Evolutionary conservation across 2,113 vertebrate genomes (phyloP).

Genomic region (Plecturocebus donacophilus): DNA sequence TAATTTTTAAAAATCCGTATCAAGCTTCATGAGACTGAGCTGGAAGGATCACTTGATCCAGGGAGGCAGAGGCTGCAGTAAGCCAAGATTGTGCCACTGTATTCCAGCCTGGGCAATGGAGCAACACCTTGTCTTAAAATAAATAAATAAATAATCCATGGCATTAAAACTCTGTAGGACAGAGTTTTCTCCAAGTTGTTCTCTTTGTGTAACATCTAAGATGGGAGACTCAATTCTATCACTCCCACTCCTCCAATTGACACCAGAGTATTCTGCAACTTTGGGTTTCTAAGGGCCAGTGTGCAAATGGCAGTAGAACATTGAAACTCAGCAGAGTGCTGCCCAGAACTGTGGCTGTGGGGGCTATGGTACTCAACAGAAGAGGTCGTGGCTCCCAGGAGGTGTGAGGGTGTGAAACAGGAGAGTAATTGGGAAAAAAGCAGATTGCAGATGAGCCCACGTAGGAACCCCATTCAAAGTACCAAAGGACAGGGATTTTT

Average conservation of each 20-base stretch:
- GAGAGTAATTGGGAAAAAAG: neutral
- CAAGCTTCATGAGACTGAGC: too few relatives aligned
- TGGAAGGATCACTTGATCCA: too few relatives aligned
- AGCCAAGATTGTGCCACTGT: too few relatives aligned
- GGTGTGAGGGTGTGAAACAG: neutral
- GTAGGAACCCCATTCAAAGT: neutral
- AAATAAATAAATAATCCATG: neutral
- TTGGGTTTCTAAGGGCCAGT: neutral
- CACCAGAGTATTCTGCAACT: neutral
- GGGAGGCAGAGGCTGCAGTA: too few relatives aligned
- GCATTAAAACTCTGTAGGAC: neutral
- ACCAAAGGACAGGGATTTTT: neutral
- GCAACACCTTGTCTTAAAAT: neutral
- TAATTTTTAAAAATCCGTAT: neutral
- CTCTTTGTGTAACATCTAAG: neutral
- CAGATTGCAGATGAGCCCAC: neutral
- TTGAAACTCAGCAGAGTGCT: neutral
- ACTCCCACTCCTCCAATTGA: neutral
- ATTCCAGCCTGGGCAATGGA: too few relatives aligned
- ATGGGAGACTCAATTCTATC: neutral
- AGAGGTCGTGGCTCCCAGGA: neutral
- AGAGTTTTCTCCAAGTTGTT: neutral
- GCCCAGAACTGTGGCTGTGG: neutral
- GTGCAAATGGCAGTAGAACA: neutral
- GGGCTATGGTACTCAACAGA: neutral